Evolutionary conservation across 2,113 vertebrate species (phyloP), one percentile per base, ranked within the genome.

Genomic region (Eublepharis macularius): DNA sequence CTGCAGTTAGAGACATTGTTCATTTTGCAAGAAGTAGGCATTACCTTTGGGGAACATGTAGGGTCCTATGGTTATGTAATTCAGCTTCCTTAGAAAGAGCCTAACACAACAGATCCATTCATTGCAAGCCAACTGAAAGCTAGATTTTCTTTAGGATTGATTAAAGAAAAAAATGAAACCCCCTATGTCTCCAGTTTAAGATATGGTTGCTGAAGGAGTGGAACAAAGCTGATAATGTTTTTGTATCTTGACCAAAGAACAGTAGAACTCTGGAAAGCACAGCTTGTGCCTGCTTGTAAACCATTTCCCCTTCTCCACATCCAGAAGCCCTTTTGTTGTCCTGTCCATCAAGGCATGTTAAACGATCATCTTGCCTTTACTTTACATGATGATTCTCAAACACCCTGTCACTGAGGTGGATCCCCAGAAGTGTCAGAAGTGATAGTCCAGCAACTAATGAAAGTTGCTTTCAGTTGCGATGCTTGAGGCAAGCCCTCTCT

Each of bases 1-100:
- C 88, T 92, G 90, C 89, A 92, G 76, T 6, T 93, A 87, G 80
- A 82, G 90, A 2, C 0, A 2, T 78, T 83, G 84, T 66, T 86
- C 81, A 49, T 45, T 89, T 89, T 83, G 73, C 73, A 43, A 76
- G 70, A 91, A 83, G 73, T 76, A 86, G 69, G 32, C 83, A 57
- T 19, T 77, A 80, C 69, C 80, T 88, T 63, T 63, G 82, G 87
- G 69, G 39, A 74, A 26, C 29, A 2, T 32, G 66, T 81, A 12
- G 65, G 75, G 4, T 19, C 1, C 24, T 41, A 7, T 5, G 29
- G 3, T 73, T 29, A 43, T 74, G 60, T 83, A 19, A 10, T 24
- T 11, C 10, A 72, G 1, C 76, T 83, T 89, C n/a, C 74, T 60
- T 36, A 43, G 81, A 41, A 32, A 65, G 43, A 29, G 16, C 14